These are phyloP conservation scores for Isichthys henryi DNA, from an alignment of 2,113 vertebrate genomes.

Conservation along the genomic window DNA sequence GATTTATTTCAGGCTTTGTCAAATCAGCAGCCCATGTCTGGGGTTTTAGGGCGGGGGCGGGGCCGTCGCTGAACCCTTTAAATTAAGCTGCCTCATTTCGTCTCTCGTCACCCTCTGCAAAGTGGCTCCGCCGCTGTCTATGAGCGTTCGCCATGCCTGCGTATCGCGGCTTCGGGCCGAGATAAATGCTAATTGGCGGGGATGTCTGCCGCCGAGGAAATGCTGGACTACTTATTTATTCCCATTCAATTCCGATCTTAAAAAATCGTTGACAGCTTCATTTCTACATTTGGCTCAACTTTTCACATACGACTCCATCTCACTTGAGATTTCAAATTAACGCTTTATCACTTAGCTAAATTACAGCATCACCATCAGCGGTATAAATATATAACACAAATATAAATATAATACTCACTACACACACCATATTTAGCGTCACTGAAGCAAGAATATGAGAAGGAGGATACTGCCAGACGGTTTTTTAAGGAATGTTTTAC, in stretches of 20 bases:
- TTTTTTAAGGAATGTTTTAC: not conserved
- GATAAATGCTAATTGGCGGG: constrained; percentile 14
- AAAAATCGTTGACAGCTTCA: constrained; percentile 12
- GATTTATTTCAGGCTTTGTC: constrained; percentile 12
- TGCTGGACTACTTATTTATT: not conserved
- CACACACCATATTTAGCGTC: not conserved
- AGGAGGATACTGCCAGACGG: not conserved
- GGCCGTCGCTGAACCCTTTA: not conserved
- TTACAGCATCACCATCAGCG: not conserved
- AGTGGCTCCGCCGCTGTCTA: not conserved
- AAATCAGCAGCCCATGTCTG: not conserved
- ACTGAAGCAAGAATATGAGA: not conserved
- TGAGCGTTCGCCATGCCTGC: not conserved
- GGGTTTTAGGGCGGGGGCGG: not conserved
- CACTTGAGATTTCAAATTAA: not conserved
- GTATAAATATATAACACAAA: not conserved
- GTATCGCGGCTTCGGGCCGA: not conserved
- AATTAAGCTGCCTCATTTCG: constrained; percentile 8
- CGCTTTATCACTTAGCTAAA: not conserved
- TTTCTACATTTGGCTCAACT: not conserved
- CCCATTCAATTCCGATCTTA: not conserved
- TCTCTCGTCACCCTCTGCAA: not conserved
- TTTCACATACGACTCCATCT: not conserved
- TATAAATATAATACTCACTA: not conserved
- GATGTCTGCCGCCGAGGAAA: not conserved